phyloP scores from a whole-genome alignment of 2,797 vertebrate genomes.

The Acrocephalus scirpaceus region DNA sequence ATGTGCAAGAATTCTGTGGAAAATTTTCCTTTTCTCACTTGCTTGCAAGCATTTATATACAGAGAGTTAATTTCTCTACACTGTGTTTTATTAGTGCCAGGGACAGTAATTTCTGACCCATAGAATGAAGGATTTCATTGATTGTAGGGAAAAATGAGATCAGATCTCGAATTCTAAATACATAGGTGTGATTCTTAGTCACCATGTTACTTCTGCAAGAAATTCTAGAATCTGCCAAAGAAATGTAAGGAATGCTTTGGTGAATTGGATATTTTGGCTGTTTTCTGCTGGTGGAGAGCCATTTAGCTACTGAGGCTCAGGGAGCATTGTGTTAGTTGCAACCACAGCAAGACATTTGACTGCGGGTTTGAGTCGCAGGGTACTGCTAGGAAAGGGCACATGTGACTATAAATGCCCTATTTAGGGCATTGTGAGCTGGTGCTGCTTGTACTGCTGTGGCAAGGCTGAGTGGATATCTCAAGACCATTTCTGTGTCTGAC shows the following conservation, averaged over 20 bases:
- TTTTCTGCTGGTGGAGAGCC: not conserved
- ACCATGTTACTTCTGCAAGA: accelerated
- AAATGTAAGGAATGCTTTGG: not conserved
- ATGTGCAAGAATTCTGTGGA: not conserved
- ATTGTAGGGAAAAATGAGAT: not conserved
- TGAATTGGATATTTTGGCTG: not conserved
- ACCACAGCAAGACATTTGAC: accelerated
- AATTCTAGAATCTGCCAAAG: not conserved
- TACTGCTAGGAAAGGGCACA: accelerated
- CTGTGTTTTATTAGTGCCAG: accelerated
- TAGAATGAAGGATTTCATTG: not conserved
- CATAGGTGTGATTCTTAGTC: accelerated
- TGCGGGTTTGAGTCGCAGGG: not conserved
- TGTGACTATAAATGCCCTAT: not conserved
- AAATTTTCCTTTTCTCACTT: not conserved
- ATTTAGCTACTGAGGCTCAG: not conserved
- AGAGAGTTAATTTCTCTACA: not conserved
- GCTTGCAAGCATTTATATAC: not conserved
- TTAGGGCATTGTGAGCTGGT: not conserved
- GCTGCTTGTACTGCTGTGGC: not conserved
- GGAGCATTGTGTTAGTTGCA: not conserved
- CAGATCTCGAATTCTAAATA: not conserved
- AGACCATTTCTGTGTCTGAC: not conserved
- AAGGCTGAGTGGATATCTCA: not conserved
- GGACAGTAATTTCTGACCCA: not conserved